Conservation (phyloP, 2,113 vertebrate species). For the Corythornis cristatus region DNA sequence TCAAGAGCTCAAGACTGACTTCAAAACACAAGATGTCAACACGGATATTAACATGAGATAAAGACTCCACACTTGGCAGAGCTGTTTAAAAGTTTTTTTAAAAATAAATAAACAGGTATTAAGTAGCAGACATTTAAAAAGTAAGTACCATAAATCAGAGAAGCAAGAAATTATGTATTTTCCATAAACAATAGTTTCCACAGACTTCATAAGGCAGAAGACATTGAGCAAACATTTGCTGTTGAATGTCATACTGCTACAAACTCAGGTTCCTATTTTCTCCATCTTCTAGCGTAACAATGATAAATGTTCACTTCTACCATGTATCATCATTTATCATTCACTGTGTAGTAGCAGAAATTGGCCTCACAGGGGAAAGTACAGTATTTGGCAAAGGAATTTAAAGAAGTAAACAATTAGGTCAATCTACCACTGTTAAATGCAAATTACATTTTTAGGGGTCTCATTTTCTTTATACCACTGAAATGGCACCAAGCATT, state of each 20-base stretch:
- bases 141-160: background rate
- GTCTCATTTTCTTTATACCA: background rate
- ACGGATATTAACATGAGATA: background rate
- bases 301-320: background rate
- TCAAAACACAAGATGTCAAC: background rate
- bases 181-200: background rate
- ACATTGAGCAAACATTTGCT: background rate
- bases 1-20: background rate
- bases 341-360: background rate
- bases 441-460: background rate
- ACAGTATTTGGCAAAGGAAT: background rate
- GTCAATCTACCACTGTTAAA: background rate
- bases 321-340: background rate
- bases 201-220: background rate
- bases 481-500: background rate
- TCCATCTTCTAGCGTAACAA: background rate
- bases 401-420: background rate
- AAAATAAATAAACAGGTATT: background rate
- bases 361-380: background rate
- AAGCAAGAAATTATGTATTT: background rate
- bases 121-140: background rate
- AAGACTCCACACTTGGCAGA: background rate
- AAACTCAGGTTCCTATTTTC: background rate
- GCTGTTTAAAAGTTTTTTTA: background rate
- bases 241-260: background rate